Percentiles rank a stretch among this genome's conserved stretches.
Evolutionary conservation across 2,113 vertebrate species (phyloP).

Genomic region (Megaleporinus macrocephalus): DNA sequence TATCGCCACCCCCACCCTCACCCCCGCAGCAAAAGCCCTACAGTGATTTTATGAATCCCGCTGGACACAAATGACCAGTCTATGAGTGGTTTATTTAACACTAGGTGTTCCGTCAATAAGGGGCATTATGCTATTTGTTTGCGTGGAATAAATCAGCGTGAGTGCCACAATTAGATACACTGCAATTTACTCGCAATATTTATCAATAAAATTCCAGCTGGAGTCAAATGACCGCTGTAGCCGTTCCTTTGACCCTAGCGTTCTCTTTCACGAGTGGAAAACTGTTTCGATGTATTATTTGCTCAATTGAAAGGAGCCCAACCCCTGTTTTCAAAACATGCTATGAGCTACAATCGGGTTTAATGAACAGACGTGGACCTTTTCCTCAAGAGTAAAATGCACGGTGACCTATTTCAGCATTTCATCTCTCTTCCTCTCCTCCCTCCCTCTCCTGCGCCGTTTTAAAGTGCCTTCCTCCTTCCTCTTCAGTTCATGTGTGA

Average conservation of each 20-base stretch:
- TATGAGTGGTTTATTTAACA: too few species aligned
- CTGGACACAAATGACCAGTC: too few species aligned
- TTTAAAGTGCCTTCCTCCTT: slow-evolving; percentile 56
- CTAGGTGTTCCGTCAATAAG: too few species aligned
- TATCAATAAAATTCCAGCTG: neutral
- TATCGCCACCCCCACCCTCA: too few species aligned
- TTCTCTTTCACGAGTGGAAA: neutral
- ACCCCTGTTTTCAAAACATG: neutral
- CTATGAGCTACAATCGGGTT: neutral
- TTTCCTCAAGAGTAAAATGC: slow-evolving; percentile 49
- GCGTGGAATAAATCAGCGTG: too few species aligned
- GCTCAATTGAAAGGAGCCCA: neutral
- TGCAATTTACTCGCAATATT: neutral
- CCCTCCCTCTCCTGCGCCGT: slow-evolving; percentile 9
- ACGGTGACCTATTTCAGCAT: slow-evolving; percentile 61
- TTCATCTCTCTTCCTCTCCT: neutral
- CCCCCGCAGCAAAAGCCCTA: too few species aligned
- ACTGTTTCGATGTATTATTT: neutral
- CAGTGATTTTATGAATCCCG: too few species aligned
- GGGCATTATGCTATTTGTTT: too few species aligned
- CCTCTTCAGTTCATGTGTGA: slow-evolving; percentile 72
- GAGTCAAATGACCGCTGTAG: neutral
- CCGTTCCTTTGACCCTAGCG: neutral
- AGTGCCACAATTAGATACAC: too few species aligned
- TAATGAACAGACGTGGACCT: slow-evolving; percentile 4